Percentiles rank a stretch among this genome's conserved stretches.
Conservation (phyloP, 2,888 invertebrate species). For the Hoplodrina ambigua region DNA sequence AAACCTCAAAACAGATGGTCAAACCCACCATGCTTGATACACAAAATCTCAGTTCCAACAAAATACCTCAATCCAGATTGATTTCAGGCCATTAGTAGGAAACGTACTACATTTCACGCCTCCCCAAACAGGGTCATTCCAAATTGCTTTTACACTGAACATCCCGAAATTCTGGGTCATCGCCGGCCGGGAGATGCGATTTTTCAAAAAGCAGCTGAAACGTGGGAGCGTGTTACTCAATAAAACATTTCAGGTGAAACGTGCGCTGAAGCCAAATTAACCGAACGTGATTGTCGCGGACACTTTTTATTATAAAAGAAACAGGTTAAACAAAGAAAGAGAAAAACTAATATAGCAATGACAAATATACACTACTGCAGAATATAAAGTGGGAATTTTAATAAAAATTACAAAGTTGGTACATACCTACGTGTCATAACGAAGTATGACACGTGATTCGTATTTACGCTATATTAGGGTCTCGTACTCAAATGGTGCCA, state of each 20-base stretch:
- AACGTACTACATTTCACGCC: slow-evolving; percentile 42
- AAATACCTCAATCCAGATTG: slow-evolving; percentile 34
- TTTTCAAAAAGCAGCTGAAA: slow-evolving; percentile 57
- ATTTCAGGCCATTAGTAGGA: slow-evolving; percentile 33
- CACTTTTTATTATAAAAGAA: slow-evolving; percentile 49
- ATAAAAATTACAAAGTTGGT: slow-evolving; percentile 26
- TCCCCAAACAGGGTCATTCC: slow-evolving; percentile 44
- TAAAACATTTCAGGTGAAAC: slow-evolving; percentile 67
- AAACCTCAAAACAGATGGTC: background rate
- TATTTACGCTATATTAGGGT: background rate
- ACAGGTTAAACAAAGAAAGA: slow-evolving; percentile 43
- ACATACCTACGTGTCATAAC: slow-evolving; percentile 21
- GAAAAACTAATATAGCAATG: slow-evolving; percentile 45
- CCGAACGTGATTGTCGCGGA: slow-evolving; percentile 56
- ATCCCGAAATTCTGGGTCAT: slow-evolving; percentile 52
- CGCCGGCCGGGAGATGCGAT: slow-evolving; percentile 45
- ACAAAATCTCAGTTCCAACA: slow-evolving; percentile 7
- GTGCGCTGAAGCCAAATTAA: slow-evolving; percentile 61
- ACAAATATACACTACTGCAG: slow-evolving; percentile 26
- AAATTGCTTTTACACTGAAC: slow-evolving; percentile 53
- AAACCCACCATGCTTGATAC: background rate
- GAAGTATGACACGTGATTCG: slow-evolving; percentile 17
- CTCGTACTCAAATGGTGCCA: too few species aligned
- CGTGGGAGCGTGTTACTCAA: slow-evolving; percentile 57
- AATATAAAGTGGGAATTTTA: slow-evolving; percentile 41